Percentiles rank a stretch among this genome's conserved stretches.
Conservation (phyloP, 2,797 vertebrate genomes). For the Urocyon cinereoargenteus region DNA sequence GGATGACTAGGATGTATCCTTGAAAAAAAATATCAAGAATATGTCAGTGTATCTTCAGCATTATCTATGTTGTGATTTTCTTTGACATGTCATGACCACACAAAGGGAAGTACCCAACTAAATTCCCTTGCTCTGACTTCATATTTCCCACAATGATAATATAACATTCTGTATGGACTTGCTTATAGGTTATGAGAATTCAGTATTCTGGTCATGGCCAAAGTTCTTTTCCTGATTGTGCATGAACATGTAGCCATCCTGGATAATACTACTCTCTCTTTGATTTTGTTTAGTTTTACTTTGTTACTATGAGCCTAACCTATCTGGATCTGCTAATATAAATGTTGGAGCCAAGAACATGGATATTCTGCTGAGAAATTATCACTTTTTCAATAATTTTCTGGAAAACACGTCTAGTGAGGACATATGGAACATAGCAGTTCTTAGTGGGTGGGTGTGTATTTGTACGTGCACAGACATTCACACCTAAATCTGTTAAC, state of each 20-base stretch:
- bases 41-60: background rate
- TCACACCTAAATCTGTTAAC: background rate
- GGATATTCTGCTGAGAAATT: background rate
- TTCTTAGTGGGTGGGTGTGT: background rate
- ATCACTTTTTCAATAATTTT: background rate
- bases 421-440: background rate
- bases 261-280: background rate
- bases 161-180: background rate
- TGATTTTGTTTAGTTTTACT: background rate
- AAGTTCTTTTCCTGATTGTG: background rate
- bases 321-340: background rate
- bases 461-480: background rate
- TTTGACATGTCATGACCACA: background rate
- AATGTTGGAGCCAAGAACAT: background rate
- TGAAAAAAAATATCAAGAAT: background rate
- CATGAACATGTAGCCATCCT: background rate
- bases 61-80: background rate
- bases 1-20: background rate
- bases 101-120: background rate
- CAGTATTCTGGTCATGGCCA: background rate
- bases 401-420: background rate
- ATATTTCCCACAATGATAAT: background rate
- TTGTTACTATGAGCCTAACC: background rate
- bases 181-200: background rate
- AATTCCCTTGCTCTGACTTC: background rate